Conservation (phyloP, 2,797 vertebrate species). For the Leucoraja ocellata region DNA sequence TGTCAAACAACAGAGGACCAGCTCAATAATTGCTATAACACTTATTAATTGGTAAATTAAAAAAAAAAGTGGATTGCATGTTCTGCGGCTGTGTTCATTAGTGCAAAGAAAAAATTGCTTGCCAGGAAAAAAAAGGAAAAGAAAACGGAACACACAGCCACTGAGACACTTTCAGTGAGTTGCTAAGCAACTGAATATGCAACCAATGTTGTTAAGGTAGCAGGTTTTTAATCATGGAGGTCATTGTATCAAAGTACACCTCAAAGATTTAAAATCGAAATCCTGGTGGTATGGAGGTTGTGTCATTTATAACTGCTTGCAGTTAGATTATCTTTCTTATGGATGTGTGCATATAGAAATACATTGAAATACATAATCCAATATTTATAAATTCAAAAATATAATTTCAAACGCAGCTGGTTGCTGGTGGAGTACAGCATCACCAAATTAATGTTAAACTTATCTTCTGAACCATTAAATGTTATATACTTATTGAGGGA, state of each 20-base stretch:
- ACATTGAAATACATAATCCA: not conserved
- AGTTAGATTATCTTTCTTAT: not conserved
- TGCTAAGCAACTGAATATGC: conserved; percentile 28
- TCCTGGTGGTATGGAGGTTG: no score
- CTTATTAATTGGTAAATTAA: not conserved
- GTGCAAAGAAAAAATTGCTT: conserved; percentile 13
- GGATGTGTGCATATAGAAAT: not conserved
- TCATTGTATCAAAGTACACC: not conserved
- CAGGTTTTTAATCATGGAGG: not conserved
- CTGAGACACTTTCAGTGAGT: conserved; percentile 21
- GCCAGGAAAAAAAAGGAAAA: not conserved
- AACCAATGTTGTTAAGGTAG: conserved; percentile 23
- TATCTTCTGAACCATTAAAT: not conserved
- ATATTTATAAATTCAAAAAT: not conserved
- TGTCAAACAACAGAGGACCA: not conserved
- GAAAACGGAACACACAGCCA: not conserved
- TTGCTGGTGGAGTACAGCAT: not conserved
- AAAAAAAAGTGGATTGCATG: not conserved
- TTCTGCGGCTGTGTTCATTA: not conserved
- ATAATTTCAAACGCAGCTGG: not conserved
- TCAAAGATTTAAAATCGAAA: conserved; percentile 21
- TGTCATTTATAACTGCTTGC: not conserved
- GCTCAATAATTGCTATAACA: not conserved
- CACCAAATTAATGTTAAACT: conserved; percentile 10
- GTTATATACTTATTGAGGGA: not conserved